These are phyloP conservation scores for Lagorchestes hirsutus DNA, from an alignment of 2,797 vertebrate species.

Conservation along the genomic window DNA sequence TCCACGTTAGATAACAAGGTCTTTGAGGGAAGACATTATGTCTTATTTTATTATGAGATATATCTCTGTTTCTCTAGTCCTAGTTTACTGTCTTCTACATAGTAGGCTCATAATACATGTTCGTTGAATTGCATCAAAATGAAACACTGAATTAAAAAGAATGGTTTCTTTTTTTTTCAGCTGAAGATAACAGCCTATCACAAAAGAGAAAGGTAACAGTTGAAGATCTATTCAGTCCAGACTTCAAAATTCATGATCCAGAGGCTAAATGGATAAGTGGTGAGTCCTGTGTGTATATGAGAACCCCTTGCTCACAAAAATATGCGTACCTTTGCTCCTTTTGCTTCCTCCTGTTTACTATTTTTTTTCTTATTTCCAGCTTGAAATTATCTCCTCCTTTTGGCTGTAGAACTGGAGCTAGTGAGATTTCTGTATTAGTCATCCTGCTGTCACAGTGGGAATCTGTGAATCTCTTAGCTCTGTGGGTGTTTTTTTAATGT, in stretches of 20 bases:
- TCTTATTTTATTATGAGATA: not conserved
- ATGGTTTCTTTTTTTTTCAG: slow-evolving; percentile 84
- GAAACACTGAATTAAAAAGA: slow-evolving; percentile 40
- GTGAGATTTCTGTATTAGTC: not conserved
- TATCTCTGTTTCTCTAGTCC: not conserved
- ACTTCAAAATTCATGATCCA: slow-evolving; percentile 93
- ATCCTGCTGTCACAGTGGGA: not conserved
- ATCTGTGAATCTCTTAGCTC: not conserved
- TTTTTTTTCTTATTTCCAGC: slow-evolving; percentile 28
- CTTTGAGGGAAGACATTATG: not conserved
- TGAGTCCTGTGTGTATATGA: slow-evolving; percentile 82
- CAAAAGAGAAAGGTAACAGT: slow-evolving; percentile 95
- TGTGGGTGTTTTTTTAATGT: not conserved
- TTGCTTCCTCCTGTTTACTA: rapidly evolving
- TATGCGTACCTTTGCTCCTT: rapidly evolving
- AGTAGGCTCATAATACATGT: not conserved
- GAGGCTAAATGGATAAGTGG: slow-evolving; percentile 95
- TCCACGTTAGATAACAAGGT: not conserved
- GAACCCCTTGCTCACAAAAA: not conserved
- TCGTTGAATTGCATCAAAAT: not conserved
- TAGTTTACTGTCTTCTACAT: not conserved
- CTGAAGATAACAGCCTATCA: slow-evolving; percentile 95
- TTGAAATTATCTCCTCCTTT: not conserved
- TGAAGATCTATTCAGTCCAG: slow-evolving; percentile 93
- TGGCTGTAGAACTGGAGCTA: not conserved